Base-by-base conservation (phyloP, 2,888 invertebrate genomes). In the Caenorhabditis becei region DNA sequence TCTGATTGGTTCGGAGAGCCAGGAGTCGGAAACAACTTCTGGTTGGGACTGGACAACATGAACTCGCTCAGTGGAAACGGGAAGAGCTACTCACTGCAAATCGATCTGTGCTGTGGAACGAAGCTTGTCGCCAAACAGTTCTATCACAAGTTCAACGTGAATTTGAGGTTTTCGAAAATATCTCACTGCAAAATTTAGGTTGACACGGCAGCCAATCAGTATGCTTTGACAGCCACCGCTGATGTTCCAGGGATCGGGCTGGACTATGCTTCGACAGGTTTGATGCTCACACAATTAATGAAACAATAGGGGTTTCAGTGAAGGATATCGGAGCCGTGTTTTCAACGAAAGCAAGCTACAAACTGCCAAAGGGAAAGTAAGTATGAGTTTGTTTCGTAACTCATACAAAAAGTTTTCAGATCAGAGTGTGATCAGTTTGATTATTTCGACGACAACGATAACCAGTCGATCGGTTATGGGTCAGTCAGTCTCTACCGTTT, bases 21-120 rank as follows among this genome's bases (percentile, higher is more conserved):
- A 10, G 80, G 80, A 66, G 23, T 58, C 0, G 81, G 66, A 37
- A 80, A 70, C 24, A 80, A 83, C 49, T 85, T 80, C 62, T 86
- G 86, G 86, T 20, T 86, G 11, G 86, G 86, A 41, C 47, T 86
- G 67, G 84, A 86, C 18, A 83, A 82, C 58, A 84, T 86, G 82
- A 32, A 83, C 51, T 2, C 23, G 14, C 37, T 86, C 51, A 70
- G 70, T 32, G 80, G 63, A 0, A 59, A 44, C 11, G 58, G 49
- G 11, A 67, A 69, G 20, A 61, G 23, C 5, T 82, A 80, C 51
- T 37, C 69, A 11, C 70, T 84, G 3, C 62, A 56, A 26, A 80
- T 84, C 28, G 84, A 84, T 41, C 58, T 84, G 2, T 84, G 84
- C 54, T 84, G 84, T 35, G 77, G 74, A 24, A 66, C 18, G 1